These are phyloP conservation scores for Darevskia nairensis DNA, from an alignment of 2,797 vertebrate species.

Conservation along the genomic window DNA sequence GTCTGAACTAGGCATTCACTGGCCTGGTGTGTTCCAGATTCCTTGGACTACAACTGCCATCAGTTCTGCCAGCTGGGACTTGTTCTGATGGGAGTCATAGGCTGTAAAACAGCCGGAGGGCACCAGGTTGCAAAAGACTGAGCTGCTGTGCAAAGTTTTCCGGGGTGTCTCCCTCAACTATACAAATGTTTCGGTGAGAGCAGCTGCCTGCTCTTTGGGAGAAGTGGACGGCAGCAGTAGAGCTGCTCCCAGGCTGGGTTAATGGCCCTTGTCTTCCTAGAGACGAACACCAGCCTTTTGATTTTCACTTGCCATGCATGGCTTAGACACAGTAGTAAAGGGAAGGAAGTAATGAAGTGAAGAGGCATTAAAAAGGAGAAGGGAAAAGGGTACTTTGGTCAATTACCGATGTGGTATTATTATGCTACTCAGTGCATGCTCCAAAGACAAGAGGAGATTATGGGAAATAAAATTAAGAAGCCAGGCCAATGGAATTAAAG, in stretches of 20 bases:
- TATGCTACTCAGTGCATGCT: not conserved
- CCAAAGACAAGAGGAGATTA: not conserved
- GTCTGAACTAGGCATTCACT: too few species aligned
- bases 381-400: not conserved
- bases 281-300: not conserved
- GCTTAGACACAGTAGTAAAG: not conserved
- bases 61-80: not conserved
- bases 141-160: not conserved
- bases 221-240: too few species aligned
- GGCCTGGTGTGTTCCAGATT: too few species aligned
- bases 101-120: not conserved
- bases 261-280: not conserved
- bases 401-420: not conserved
- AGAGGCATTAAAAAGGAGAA: not conserved
- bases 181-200: not conserved
- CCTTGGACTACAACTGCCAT: not conserved
- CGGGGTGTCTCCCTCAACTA: not conserved
- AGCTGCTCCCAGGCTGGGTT: not conserved
- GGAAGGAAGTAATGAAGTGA: not conserved
- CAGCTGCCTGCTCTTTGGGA: not conserved
- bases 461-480: too few species aligned
- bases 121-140: too few species aligned
- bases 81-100: not conserved
- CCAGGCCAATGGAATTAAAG: too few species aligned
- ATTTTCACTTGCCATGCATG: not conserved